Percentiles rank a stretch among this genome's conserved stretches.
These are phyloP conservation scores for Pseudomugil tenellus DNA, from an alignment of 2,797 vertebrate species.

Conservation along the genomic window DNA sequence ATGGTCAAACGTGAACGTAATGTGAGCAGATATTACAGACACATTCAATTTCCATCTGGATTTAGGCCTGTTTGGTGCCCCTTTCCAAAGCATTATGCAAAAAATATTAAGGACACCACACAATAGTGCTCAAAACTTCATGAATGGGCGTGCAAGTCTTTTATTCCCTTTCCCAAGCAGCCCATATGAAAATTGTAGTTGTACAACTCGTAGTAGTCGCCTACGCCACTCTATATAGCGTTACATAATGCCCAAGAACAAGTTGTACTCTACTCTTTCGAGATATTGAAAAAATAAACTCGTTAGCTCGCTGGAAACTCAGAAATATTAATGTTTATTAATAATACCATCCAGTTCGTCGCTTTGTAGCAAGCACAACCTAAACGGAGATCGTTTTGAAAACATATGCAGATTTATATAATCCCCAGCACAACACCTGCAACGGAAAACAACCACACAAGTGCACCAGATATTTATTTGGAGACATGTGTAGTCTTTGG, in stretches of 20 bases:
- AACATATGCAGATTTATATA: constrained; percentile 88
- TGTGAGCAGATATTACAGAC: constrained; percentile 47
- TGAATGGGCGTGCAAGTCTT: constrained; percentile 41
- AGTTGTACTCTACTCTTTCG: constrained; percentile 68
- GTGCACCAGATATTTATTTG: constrained; percentile 26
- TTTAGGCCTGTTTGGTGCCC: constrained; percentile 46
- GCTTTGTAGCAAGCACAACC: constrained; percentile 26
- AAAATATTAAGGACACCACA: constrained; percentile 35
- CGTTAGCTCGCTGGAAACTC: not conserved
- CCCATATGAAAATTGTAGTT: constrained; percentile 45
- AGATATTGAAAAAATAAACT: constrained; percentile 22
- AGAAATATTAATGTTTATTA: not conserved
- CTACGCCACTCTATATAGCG: constrained; percentile 61
- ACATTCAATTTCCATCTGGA: constrained; percentile 52
- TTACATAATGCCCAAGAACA: constrained; percentile 81
- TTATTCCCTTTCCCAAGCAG: constrained; percentile 3
- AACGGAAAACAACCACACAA: constrained; percentile 11
- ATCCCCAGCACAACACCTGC: constrained; percentile 76
- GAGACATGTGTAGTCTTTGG: constrained; percentile 5
- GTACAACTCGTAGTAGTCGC: constrained; percentile 71
- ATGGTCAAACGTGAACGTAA: constrained; percentile 62
- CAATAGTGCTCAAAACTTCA: constrained; percentile 17
- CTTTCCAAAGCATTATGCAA: constrained; percentile 28
- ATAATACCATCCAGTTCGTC: not conserved
- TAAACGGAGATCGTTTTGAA: constrained; percentile 78